Base-by-base conservation (phyloP, 2,888 invertebrate species). In the Dichetophora obliterata region DNA sequence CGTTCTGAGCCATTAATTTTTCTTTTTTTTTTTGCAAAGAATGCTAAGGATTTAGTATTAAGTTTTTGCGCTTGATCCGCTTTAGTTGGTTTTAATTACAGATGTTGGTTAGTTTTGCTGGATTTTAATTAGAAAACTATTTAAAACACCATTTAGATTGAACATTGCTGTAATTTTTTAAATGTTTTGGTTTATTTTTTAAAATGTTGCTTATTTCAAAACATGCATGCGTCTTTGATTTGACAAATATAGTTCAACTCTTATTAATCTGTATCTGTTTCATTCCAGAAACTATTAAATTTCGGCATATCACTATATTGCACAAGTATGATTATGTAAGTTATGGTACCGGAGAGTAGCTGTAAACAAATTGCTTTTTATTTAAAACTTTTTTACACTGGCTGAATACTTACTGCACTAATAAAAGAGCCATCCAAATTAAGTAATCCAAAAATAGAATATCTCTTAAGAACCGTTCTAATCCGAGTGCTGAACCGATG, bases 311-410 rank as follows among this genome's bases (percentile, higher is more conserved):
- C 77, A 66, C 80, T 79, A 66, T 80, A 81, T 75, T 81, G 81
- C 5, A 81, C 76, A 9, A 81, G 65, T n/a, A 81, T 79, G 19
- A 81, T 78, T 9, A 81, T 80, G 59, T 81, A 81, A 2, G 81
- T 81, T 19, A 73, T 16, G 6, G 79, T 79, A n/a, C 78, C 79
- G 37, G 80, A 77, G 57, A 81, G 43, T 14, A 78, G 74, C 81
- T 81, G 37, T n/a, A 8, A 22, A 16, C 52, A 61, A 27, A 73
- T 48, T 31, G 14, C 16, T 11, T 8, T 24, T 48, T 68, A 14
- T 43, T 22, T 3, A 14, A 16, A n/a, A 43, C 22, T 3, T 54
- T 48, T 69, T 16, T 9, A 19, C 14, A 48, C n/a, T 5, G 22
- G 16, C 8, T 24, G 5, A 31, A n/a, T 34, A 78, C 81, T 77